phyloP scores from a whole-genome alignment of 2,888 invertebrate genomes.

The Lepidonotus clava region DNA sequence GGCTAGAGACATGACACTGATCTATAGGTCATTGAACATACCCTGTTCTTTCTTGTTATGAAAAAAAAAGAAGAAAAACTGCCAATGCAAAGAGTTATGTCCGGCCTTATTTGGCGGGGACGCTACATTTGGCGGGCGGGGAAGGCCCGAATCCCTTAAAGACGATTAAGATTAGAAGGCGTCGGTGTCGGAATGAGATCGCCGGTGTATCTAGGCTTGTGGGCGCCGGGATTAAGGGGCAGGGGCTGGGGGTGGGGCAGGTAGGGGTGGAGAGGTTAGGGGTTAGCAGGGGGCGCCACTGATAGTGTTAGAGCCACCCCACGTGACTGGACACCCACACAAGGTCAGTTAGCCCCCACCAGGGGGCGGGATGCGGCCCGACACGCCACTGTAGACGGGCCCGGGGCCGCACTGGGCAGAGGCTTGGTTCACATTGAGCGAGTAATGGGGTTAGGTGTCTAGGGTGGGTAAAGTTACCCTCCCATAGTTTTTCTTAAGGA shows the following conservation, averaged over 20 bases:
- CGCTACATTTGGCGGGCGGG: background rate
- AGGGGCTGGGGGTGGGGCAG: background rate
- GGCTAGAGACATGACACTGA: too few species aligned
- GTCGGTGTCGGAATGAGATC: slow-evolving; percentile 1
- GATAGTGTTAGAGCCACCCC: slow-evolving; percentile 32
- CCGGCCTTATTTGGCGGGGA: too few species aligned
- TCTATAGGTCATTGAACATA: too few species aligned
- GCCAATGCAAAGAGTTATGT: too few species aligned
- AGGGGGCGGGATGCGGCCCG: too few species aligned
- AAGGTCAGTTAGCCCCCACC: background rate
- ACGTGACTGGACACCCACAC: slow-evolving; percentile 35
- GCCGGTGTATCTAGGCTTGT: background rate
- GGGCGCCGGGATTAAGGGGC: slow-evolving; percentile 2
- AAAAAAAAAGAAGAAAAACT: too few species aligned
- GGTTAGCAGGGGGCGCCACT: slow-evolving; percentile 25
- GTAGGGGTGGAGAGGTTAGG: background rate
- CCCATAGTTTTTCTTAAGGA: too few species aligned
- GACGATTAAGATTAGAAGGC: slow-evolving; percentile 37
- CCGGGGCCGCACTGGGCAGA: too few species aligned
- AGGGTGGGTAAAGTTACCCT: too few species aligned
- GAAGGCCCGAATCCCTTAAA: slow-evolving; percentile 31
- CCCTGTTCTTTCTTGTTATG: too few species aligned
- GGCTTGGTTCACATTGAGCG: too few species aligned
- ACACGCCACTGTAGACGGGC: background rate
- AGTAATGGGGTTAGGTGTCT: too few species aligned